A percentile compares a stretch with the other conserved stretches of the same genome.
Evolutionary conservation across 2,888 invertebrate genomes (phyloP).

Genomic region (Cerceris ruficornis): DNA sequence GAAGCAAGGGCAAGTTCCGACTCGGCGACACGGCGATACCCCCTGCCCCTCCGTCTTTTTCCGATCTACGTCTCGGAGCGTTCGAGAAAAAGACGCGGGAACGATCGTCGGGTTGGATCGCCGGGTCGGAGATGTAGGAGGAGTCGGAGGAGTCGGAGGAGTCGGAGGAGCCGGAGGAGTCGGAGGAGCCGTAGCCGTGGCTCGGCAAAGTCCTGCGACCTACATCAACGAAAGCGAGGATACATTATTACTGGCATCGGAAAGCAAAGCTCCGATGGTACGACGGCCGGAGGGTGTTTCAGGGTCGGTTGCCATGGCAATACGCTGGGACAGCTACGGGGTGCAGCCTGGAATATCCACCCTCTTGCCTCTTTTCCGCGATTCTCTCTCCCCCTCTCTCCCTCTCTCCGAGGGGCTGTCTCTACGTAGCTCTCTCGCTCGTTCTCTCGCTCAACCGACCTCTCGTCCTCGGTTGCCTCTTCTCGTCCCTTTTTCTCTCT

Average conservation of each 20-base stretch:
- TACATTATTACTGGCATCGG: constrained; percentile 80
- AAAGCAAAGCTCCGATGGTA: constrained; percentile 77
- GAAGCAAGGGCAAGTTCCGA: no score
- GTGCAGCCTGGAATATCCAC: constrained; percentile 71
- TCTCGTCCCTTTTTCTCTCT: constrained; percentile 19
- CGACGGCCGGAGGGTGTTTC: constrained; percentile 77
- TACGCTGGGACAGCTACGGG: constrained; percentile 68
- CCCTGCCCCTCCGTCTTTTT: neutral
- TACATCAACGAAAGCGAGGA: constrained; percentile 76
- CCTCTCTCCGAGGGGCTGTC: neutral
- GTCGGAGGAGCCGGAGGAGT: neutral
- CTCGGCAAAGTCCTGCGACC: constrained; percentile 72
- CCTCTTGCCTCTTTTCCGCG: constrained; percentile 68
- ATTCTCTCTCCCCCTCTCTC: constrained; percentile 42
- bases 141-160: neutral
- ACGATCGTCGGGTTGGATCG: neutral
- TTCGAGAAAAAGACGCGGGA: no score
- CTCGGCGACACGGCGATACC: no score
- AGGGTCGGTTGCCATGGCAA: constrained; percentile 79
- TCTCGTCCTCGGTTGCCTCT: constrained; percentile 17
- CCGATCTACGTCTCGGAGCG: neutral
- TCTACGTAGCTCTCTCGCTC: constrained; percentile 18
- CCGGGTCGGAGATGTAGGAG: neutral
- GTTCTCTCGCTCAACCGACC: constrained; percentile 15
- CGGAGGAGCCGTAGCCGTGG: neutral